Percentiles rank a stretch among this genome's conserved stretches.
These are phyloP conservation scores for Orchestia grillus DNA, from an alignment of 1,140 invertebrate genomes.

Conservation along the genomic window DNA sequence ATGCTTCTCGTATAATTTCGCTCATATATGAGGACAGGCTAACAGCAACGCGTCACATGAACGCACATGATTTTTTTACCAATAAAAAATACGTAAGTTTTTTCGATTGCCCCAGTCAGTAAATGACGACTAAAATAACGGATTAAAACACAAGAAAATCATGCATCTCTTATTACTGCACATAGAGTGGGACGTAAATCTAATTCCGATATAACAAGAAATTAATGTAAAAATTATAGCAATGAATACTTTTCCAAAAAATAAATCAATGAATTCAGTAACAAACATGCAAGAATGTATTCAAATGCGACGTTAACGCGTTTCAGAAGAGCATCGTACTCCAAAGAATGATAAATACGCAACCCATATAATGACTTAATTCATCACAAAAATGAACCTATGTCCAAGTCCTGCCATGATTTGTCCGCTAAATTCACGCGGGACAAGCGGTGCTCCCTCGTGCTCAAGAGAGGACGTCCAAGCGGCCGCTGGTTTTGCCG, in stretches of 20 bases:
- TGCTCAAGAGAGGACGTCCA: neutral
- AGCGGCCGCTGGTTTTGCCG: neutral
- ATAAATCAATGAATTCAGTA: neutral
- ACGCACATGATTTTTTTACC: too few species aligned
- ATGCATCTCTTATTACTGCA: neutral
- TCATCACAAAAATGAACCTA: neutral
- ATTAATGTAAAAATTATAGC: neutral
- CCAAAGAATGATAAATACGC: neutral
- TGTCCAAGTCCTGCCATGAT: neutral
- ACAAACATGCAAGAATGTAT: neutral
- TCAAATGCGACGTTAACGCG: neutral
- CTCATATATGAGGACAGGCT: too few species aligned
- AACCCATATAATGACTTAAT: neutral
- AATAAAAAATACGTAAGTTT: too few species aligned
- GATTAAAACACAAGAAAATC: neutral
- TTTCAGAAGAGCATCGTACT: neutral
- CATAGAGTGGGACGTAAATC: neutral
- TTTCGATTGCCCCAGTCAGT: neutral
- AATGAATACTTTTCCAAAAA: neutral
- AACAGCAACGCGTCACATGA: too few species aligned
- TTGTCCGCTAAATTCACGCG: neutral
- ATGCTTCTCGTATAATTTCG: too few species aligned
- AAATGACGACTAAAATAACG: neutral
- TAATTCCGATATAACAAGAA: neutral
- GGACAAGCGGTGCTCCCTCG: neutral